phyloP scores from a whole-genome alignment of 2,113 vertebrate genomes.

The Callorhinus ursinus region DNA sequence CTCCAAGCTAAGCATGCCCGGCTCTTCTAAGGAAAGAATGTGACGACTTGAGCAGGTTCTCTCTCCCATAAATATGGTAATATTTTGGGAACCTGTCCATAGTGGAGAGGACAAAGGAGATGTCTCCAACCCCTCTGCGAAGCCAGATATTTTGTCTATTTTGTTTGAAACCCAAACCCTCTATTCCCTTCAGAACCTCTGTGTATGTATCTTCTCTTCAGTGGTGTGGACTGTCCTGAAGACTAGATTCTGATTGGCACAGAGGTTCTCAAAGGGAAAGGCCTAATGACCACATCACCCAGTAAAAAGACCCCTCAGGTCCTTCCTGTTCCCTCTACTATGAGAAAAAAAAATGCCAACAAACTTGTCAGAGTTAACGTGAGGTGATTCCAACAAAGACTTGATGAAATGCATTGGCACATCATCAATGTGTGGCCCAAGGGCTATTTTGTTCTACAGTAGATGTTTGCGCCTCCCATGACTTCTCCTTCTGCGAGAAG shows the following conservation, averaged over 20 bases:
- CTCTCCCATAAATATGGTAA: background rate
- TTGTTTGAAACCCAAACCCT: background rate
- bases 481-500: background rate
- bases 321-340: background rate
- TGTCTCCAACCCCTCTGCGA: background rate
- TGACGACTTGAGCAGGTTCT: background rate
- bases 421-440: fast-evolving
- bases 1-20: fast-evolving
- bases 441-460: background rate
- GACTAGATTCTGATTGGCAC: background rate
- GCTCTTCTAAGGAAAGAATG: background rate
- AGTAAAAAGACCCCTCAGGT: background rate
- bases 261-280: background rate
- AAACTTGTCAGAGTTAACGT: fast-evolving
- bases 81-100: background rate
- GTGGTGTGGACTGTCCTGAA: background rate
- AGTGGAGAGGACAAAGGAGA: background rate
- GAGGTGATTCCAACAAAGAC: too few relatives aligned
- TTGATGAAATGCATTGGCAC: fast-evolving
- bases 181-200: background rate
- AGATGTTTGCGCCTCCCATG: fast-evolving
- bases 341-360: background rate
- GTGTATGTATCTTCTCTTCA: background rate
- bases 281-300: background rate
- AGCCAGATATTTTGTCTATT: background rate